Evolutionary conservation across 2,797 vertebrate species (phyloP).

Genomic region (Scarus forsteni): DNA sequence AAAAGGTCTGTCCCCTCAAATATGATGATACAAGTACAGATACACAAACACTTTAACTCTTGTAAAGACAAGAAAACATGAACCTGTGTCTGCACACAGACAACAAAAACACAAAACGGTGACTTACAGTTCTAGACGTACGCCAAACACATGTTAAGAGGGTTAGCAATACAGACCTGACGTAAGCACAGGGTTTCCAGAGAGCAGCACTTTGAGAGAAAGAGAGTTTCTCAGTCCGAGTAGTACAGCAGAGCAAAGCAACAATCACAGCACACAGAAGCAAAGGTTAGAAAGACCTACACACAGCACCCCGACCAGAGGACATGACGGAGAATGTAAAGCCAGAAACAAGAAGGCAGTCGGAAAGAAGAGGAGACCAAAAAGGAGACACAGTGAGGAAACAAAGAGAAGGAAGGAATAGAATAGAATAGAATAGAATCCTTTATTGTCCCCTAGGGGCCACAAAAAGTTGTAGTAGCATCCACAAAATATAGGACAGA

Average conservation of each 20-base stretch:
- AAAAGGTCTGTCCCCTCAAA: slow-evolving; percentile 52
- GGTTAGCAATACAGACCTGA: slow-evolving; percentile 87
- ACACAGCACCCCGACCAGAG: slow-evolving; percentile 41
- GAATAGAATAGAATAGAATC: slow-evolving; percentile 87
- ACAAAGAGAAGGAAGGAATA: slow-evolving; percentile 77
- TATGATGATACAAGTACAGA: slow-evolving; percentile 67
- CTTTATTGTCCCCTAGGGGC: slow-evolving; percentile 86
- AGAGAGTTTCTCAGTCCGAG: slow-evolving; percentile 83
- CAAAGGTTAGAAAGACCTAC: slow-evolving; percentile 49
- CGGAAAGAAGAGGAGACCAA: slow-evolving; percentile 54
- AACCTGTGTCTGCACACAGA: slow-evolving; percentile 50
- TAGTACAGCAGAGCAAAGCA: slow-evolving; percentile 69
- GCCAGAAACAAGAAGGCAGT: slow-evolving; percentile 47
- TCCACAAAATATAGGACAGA: slow-evolving; percentile 86
- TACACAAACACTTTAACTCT: slow-evolving; percentile 52
- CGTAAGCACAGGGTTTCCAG: slow-evolving; percentile 86
- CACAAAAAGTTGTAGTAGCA: slow-evolving; percentile 80
- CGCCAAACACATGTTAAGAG: slow-evolving; percentile 60
- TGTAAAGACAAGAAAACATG: slow-evolving; percentile 61
- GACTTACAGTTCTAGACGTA: slow-evolving; percentile 64
- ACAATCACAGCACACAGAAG: slow-evolving; percentile 43
- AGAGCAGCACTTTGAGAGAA: slow-evolving; percentile 86
- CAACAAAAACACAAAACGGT: slow-evolving; percentile 56
- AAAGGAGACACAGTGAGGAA: slow-evolving; percentile 71
- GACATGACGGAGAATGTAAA: slow-evolving; percentile 36